Conservation (phyloP, 2,797 vertebrate species). For the Nannoperca obscura region DNA sequence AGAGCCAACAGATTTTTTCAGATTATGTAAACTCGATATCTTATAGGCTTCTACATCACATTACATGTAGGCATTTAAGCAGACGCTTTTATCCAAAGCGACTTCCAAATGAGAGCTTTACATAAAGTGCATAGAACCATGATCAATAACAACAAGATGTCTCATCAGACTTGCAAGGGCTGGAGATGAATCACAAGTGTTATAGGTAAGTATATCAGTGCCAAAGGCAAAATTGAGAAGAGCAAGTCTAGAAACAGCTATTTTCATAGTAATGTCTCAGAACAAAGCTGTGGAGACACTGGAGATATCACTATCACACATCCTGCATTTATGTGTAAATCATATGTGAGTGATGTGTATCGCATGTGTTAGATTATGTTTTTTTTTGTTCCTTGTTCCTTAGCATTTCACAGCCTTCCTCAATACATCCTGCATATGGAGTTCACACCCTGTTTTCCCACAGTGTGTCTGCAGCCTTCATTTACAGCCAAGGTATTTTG, state of each 20-base stretch:
- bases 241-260: too few species aligned
- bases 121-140: too few species aligned
- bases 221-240: too few species aligned
- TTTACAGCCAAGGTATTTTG: not conserved
- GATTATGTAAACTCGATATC: not conserved
- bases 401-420: not conserved
- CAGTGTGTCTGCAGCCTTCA: slow-evolving; percentile 6
- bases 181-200: too few species aligned
- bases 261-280: not conserved
- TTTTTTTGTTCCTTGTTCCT: not conserved
- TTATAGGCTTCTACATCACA: not conserved
- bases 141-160: too few species aligned
- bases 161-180: too few species aligned
- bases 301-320: not conserved
- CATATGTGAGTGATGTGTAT: not conserved
- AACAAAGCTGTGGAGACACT: not conserved
- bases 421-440: not conserved
- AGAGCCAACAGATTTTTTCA: not conserved
- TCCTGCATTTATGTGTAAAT: not conserved
- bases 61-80: too few species aligned
- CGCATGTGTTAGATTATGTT: not conserved
- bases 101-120: too few species aligned
- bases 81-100: too few species aligned
- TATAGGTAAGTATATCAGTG: too few species aligned
- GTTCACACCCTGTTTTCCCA: not conserved